Conservation (phyloP, 2,888 invertebrate species). For the Sylvicola cinctus region DNA sequence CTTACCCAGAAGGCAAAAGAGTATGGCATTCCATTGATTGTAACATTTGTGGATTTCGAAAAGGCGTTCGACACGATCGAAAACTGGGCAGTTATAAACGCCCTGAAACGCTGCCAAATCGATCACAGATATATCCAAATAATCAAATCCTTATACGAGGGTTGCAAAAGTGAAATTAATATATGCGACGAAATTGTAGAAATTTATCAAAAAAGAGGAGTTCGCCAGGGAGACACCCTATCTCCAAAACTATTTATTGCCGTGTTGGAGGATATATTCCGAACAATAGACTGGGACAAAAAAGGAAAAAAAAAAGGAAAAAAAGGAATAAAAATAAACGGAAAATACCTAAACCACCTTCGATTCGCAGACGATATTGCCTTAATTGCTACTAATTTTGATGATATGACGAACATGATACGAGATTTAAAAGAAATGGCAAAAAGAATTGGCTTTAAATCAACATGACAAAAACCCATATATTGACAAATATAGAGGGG, state of each 20-base stretch:
- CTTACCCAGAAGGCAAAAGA: conserved; percentile 1
- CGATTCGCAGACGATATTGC: background rate
- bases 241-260: background rate
- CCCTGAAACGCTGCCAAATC: conserved; percentile 7
- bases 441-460: background rate
- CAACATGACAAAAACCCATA: background rate
- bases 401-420: background rate
- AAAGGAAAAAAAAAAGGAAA: too few relatives aligned
- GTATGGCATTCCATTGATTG: conserved; percentile 8
- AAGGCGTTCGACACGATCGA: conserved; percentile 9
- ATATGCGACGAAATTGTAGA: background rate
- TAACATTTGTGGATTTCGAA: conserved; percentile 9
- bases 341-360: background rate
- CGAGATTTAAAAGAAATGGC: background rate
- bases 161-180: too few relatives aligned
- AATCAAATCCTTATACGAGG: background rate
- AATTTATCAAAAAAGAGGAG: background rate
- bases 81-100: conserved; percentile 7
- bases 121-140: conserved; percentile 1
- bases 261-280: background rate
- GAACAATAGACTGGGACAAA: background rate
- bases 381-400: background rate
- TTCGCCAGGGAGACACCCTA: background rate
- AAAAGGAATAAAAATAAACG: background rate
- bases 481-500: background rate